Percentiles rank a stretch among this genome's conserved stretches.
Evolutionary conservation across 2,113 vertebrate genomes (phyloP).

Genomic region (Bos indicus): DNA sequence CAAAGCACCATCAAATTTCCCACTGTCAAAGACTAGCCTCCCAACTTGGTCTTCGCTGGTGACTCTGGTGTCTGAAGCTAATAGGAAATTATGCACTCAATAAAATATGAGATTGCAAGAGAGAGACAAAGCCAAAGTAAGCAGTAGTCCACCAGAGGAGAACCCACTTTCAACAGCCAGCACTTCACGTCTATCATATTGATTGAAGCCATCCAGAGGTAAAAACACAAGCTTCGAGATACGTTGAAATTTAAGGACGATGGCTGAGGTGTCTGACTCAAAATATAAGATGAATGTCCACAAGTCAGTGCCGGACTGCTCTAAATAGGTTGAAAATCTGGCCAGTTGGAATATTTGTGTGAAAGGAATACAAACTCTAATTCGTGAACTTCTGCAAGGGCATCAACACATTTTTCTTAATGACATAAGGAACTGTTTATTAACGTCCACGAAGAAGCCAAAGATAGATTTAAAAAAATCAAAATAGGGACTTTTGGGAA

Average conservation of each 20-base stretch:
- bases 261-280: neutral
- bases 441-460: neutral
- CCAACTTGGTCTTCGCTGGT: neutral
- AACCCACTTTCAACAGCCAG: constrained; percentile 61
- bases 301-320: neutral
- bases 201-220: constrained; percentile 68
- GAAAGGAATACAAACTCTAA: neutral
- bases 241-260: neutral
- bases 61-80: constrained; percentile 66
- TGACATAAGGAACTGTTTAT: neutral
- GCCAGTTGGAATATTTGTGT: neutral
- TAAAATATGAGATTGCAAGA: constrained; percentile 51
- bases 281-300: neutral
- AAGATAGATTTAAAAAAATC: constrained; percentile 54
- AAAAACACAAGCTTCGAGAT: neutral
- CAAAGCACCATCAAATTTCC: constrained; percentile 38
- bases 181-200: constrained; percentile 39
- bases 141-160: constrained; percentile 46
- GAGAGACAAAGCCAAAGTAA: constrained; percentile 54
- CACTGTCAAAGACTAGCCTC: constrained; percentile 50
- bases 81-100: constrained; percentile 54
- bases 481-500: constrained; percentile 60
- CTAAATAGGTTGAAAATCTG: neutral
- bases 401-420: neutral
- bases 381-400: neutral